phyloP scores from a whole-genome alignment of 2,113 vertebrate genomes.

The Thinocorus orbignyianus region DNA sequence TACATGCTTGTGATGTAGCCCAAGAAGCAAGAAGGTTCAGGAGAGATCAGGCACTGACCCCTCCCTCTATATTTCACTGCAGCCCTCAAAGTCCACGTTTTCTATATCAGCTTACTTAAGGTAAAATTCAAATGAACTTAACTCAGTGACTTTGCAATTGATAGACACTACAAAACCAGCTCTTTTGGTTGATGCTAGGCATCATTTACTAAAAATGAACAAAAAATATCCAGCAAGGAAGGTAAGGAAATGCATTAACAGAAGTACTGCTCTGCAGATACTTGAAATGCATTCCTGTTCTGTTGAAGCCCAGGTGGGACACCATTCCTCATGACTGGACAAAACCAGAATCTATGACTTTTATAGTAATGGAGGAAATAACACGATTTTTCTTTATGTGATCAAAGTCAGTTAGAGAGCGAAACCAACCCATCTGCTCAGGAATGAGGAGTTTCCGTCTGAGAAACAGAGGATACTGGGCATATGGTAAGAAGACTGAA shows the following conservation, averaged over 20 bases:
- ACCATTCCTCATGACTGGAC: neutral
- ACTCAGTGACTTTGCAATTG: neutral
- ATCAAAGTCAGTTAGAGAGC: neutral
- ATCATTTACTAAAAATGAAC: neutral
- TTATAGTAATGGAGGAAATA: neutral
- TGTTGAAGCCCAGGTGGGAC: neutral
- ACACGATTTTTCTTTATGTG: neutral
- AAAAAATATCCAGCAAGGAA: neutral
- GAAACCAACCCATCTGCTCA: neutral
- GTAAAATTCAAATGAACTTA: neutral
- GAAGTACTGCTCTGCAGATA: neutral
- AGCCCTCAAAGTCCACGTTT: neutral
- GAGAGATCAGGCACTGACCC: neutral
- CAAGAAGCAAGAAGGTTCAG: fast-evolving
- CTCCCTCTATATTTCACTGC: neutral
- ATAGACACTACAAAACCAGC: neutral
- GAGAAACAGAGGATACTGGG: neutral
- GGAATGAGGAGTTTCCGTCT: neutral
- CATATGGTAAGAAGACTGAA: neutral
- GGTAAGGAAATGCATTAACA: neutral
- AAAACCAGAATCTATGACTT: neutral
- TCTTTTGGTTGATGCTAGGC: neutral
- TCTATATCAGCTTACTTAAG: neutral
- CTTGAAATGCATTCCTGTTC: neutral
- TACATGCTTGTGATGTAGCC: neutral